Percentiles rank a stretch among this genome's conserved stretches.
These are phyloP conservation scores for Pheosia gnoma DNA, from an alignment of 2,888 invertebrate species.

Conservation along the genomic window DNA sequence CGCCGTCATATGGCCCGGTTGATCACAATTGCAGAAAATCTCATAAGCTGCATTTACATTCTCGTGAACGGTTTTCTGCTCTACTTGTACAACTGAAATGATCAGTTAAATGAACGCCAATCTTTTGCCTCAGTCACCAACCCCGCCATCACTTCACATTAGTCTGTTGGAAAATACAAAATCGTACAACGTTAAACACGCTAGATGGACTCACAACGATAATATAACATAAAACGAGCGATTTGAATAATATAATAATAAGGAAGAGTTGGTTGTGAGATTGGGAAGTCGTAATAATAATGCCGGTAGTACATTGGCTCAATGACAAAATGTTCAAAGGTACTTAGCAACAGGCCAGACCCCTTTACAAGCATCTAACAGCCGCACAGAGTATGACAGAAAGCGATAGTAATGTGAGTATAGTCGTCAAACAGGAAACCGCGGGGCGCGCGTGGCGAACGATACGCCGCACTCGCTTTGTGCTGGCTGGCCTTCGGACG, in stretches of 20 bases:
- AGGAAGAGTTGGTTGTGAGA: slow-evolving; percentile 65
- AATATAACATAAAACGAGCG: slow-evolving; percentile 48
- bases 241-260: slow-evolving; percentile 67
- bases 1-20: slow-evolving; percentile 53
- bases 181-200: slow-evolving; percentile 46
- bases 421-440: slow-evolving; percentile 83
- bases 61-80: slow-evolving; percentile 70
- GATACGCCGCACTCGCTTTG: slow-evolving; percentile 73
- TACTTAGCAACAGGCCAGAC: slow-evolving; percentile 77
- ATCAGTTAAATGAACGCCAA: slow-evolving; percentile 68
- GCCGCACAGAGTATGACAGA: slow-evolving; percentile 75
- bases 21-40: slow-evolving; percentile 70
- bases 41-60: slow-evolving; percentile 63
- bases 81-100: slow-evolving; percentile 73
- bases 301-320: slow-evolving; percentile 68
- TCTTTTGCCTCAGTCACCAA: slow-evolving; percentile 52
- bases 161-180: slow-evolving; percentile 57
- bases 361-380: slow-evolving; percentile 79
- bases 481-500: slow-evolving; percentile 73
- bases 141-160: slow-evolving; percentile 46
- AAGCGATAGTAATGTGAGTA: slow-evolving; percentile 83
- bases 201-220: slow-evolving; percentile 46
- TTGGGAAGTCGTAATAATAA: slow-evolving; percentile 72
- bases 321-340: slow-evolving; percentile 67
- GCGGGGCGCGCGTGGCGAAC: slow-evolving; percentile 78